These are phyloP conservation scores for Gavialis gangeticus DNA, from an alignment of 2,113 vertebrate species.

Conservation along the genomic window DNA sequence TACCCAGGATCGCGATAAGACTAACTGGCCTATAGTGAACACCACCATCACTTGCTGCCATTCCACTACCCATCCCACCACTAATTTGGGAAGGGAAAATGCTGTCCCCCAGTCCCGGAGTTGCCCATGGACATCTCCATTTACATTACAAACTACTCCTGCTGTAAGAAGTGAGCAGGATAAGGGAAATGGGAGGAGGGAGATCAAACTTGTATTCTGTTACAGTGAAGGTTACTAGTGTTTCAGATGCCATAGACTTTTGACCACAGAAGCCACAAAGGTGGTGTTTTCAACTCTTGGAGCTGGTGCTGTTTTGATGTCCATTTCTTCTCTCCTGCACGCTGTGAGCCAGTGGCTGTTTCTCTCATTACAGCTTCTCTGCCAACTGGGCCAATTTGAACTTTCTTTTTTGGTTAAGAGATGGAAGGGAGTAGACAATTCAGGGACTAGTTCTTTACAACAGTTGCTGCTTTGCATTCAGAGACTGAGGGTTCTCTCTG, in stretches of 20 bases:
- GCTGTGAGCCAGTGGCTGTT: not conserved
- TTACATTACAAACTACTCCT: not conserved
- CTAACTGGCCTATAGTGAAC: too few species aligned
- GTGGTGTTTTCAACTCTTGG: not conserved
- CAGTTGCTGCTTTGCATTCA: not conserved
- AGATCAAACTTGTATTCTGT: not conserved
- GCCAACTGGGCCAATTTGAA: not conserved
- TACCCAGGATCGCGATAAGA: too few species aligned
- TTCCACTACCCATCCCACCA: too few species aligned
- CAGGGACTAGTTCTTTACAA: not conserved
- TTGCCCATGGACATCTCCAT: not conserved
- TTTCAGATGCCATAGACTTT: not conserved
- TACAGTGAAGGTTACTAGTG: not conserved
- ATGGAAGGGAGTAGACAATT: not conserved
- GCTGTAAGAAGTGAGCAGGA: not conserved
- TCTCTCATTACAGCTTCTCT: not conserved
- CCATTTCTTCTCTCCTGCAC: not conserved
- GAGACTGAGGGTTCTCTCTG: not conserved
- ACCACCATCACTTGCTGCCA: too few species aligned
- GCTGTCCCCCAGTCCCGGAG: too few species aligned
- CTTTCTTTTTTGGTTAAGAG: not conserved
- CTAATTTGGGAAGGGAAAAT: too few species aligned
- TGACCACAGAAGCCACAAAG: not conserved
- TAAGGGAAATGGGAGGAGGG: not conserved
- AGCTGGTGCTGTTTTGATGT: not conserved